phyloP scores from a whole-genome alignment of 2,888 invertebrate species.

The Caenorhabditis sp. region DNA sequence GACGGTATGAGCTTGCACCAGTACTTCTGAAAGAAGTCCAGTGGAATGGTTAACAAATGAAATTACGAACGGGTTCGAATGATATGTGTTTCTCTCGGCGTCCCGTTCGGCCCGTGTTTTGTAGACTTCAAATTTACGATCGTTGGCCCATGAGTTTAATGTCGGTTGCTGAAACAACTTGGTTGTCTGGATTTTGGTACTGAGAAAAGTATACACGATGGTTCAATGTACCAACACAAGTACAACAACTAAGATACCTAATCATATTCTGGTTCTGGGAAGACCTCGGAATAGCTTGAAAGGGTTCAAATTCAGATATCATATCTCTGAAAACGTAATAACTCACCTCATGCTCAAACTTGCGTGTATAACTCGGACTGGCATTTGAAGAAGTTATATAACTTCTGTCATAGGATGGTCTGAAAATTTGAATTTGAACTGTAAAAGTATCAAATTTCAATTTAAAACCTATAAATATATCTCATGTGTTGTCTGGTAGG shows the following conservation, averaged over 20 bases:
- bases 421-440: slow-evolving; percentile 61
- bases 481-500: slow-evolving; percentile 37
- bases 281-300: slow-evolving; percentile 63
- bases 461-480: slow-evolving; percentile 52
- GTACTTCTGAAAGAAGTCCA: slow-evolving; percentile 48
- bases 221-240: slow-evolving; percentile 26
- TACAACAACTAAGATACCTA: slow-evolving; percentile 48
- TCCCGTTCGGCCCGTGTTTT: slow-evolving; percentile 82
- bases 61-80: slow-evolving; percentile 42
- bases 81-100: slow-evolving; percentile 76
- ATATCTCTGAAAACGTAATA: not conserved
- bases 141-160: slow-evolving; percentile 73
- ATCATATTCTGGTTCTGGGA: slow-evolving; percentile 49
- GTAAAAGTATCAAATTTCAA: slow-evolving; percentile 1
- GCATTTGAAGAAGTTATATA: slow-evolving; percentile 61
- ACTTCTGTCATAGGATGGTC: slow-evolving; percentile 58
- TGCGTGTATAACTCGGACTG: slow-evolving; percentile 72
- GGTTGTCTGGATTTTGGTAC: not conserved
- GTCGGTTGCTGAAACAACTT: slow-evolving; percentile 62
- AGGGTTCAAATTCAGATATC: slow-evolving; percentile 3
- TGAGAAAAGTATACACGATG: not conserved
- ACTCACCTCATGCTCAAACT: slow-evolving; percentile 75
- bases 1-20: slow-evolving; percentile 68
- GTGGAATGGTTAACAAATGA: not conserved
- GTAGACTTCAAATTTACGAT: slow-evolving; percentile 81